Evolutionary conservation across 2,113 vertebrate species (phyloP).

Genomic region (Trematomus loennbergii): DNA sequence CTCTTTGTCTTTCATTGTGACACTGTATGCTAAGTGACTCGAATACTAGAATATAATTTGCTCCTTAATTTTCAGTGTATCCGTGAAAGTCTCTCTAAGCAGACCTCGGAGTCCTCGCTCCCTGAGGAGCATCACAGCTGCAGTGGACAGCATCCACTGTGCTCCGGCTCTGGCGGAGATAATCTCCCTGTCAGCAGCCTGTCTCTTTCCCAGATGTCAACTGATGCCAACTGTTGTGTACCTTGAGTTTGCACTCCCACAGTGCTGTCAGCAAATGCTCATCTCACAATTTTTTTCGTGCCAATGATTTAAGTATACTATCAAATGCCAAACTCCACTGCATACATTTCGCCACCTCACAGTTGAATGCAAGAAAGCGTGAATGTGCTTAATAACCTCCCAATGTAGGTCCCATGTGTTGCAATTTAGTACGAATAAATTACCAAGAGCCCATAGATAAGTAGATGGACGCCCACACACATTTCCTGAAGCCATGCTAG

Average conservation of each 20-base stretch:
- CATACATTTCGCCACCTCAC: constrained; percentile 8
- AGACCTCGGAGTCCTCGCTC: constrained; percentile 57
- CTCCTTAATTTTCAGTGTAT: constrained; percentile 44
- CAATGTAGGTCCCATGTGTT: background rate
- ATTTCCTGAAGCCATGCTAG: background rate
- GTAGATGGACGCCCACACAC: background rate
- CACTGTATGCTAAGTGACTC: constrained; percentile 31
- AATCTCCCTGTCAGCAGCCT: constrained; percentile 80
- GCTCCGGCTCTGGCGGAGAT: constrained; percentile 69
- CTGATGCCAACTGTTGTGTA: constrained; percentile 68
- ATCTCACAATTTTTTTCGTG: constrained; percentile 37
- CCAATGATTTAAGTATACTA: constrained; percentile 33
- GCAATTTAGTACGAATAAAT: constrained; percentile 21
- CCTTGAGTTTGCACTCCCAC: constrained; percentile 57
- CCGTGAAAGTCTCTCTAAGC: constrained; percentile 30
- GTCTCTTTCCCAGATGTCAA: constrained; percentile 71
- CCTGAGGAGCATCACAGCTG: constrained; percentile 63
- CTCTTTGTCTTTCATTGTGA: constrained; percentile 20
- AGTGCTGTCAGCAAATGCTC: constrained; percentile 63
- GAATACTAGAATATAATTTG: constrained; percentile 37
- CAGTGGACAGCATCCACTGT: constrained; percentile 64
- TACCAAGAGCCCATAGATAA: background rate
- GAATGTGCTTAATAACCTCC: constrained; percentile 21
- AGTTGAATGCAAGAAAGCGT: background rate
- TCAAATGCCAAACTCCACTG: constrained; percentile 13